Conservation (phyloP, 2,797 vertebrate species). For the Chelon labrosus region DNA sequence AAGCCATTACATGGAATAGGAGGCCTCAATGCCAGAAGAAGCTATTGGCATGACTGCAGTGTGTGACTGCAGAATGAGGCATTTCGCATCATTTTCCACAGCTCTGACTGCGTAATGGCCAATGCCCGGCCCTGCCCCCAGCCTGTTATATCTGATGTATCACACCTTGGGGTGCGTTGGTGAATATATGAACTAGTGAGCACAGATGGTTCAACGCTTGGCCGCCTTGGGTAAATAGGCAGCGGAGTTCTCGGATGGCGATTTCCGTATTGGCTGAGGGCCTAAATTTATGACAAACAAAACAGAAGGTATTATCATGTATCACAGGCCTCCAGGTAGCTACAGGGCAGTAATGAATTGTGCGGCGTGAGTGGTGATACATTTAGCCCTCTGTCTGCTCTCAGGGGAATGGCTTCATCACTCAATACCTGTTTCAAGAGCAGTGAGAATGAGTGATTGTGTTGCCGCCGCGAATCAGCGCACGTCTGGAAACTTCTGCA, state of each 20-base stretch:
- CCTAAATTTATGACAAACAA: constrained; percentile 79
- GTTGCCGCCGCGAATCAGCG: constrained; percentile 52
- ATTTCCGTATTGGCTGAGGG: constrained; percentile 52
- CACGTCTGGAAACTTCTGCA: constrained; percentile 42
- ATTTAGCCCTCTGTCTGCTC: constrained; percentile 53
- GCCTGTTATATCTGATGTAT: constrained; percentile 67
- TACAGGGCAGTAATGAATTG: constrained; percentile 69
- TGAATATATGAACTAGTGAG: constrained; percentile 64
- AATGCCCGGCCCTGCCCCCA: constrained; percentile 29
- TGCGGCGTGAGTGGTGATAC: constrained; percentile 54
- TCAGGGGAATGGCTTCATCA: constrained; percentile 65
- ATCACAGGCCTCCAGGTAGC: constrained; percentile 72
- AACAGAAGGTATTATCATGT: constrained; percentile 74
- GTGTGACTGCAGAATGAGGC: constrained; percentile 45
- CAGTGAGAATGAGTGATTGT: constrained; percentile 45
- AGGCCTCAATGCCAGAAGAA: constrained; percentile 34
- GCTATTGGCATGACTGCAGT: constrained; percentile 37
- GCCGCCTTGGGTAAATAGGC: constrained; percentile 70
- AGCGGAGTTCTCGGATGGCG: constrained; percentile 43
- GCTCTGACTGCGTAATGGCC: constrained; percentile 53
- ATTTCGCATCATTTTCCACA: constrained; percentile 56
- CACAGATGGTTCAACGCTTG: constrained; percentile 69
- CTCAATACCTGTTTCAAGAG: constrained; percentile 57
- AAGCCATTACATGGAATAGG: constrained; percentile 50
- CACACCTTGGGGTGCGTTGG: constrained; percentile 43